Base-by-base conservation (phyloP, 2,797 vertebrate genomes). In the Platalea minor region DNA sequence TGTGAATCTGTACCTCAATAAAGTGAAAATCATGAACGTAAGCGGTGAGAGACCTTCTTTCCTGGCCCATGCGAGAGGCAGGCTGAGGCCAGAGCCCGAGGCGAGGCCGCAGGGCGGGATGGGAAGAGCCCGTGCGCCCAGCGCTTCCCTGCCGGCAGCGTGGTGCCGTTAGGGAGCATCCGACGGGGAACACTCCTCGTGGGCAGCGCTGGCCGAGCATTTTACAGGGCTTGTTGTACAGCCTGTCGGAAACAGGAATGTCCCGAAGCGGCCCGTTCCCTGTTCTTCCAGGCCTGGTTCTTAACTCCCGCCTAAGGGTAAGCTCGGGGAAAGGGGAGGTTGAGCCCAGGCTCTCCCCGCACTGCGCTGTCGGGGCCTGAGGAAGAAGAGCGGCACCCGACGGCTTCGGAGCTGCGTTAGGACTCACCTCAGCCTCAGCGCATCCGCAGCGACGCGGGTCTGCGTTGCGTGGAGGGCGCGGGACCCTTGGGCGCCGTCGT, bases 1-100 rank as follows among this genome's bases (percentile, higher is more conserved):
- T 98, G 98, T 98, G 97, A 98, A 98, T 72, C 78, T 97, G 97
- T 98, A 98, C 97, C 97, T 96, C 95, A 99, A 99, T 99, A 99
- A 99, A 99, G 94, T 98, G 89, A 95, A 97, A 93, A 88, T 91
- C 95, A 95, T 89, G 59, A 95, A 57, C 21, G n/a, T 43, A 79
- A 92, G 61, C 17, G 13, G 57, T n/a, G 19, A 16, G 13, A 9
- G 28, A 5, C 20, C 48, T 8, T 88, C 65, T 39, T 70, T 83
- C 57, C 29, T 0, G 3, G 48, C 10, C 57, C 77, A 45, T 2
- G 14, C 17, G 15, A 2, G 20, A 37, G 33, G 56, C 33, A n/a
- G 31, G 45, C 53, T 39, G 4, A 13, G 23, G 60, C 35, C 28
- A 23, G 39, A 63, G 59, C 4, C 1, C 10, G 21, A 6, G 0